A percentile compares a stretch with the other conserved stretches of the same genome.
phyloP scores from a whole-genome alignment of 2,113 vertebrate genomes.

The Pomatorhinus ruficollis region DNA sequence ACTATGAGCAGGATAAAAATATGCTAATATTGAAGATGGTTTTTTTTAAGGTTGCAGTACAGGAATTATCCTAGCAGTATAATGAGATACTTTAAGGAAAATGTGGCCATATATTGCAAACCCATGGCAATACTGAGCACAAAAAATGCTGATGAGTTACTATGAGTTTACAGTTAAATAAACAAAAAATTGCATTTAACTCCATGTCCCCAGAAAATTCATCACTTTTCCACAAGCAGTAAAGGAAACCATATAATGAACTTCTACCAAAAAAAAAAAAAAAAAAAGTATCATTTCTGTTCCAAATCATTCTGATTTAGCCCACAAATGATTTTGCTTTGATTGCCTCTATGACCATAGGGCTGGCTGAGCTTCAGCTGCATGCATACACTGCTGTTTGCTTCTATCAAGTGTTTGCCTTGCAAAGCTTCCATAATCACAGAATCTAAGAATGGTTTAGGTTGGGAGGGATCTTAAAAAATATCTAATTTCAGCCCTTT shows the following conservation, averaged over 20 bases:
- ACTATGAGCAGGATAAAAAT: neutral
- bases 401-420: neutral
- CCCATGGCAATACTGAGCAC: neutral
- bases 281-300: neutral
- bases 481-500: neutral
- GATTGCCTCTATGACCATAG: neutral
- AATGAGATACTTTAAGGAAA: neutral
- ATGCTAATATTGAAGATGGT: neutral
- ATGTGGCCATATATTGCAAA: neutral
- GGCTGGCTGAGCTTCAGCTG: neutral
- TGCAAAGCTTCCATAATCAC: neutral
- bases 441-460: neutral
- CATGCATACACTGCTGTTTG: neutral
- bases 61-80: neutral
- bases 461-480: neutral
- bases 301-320: neutral
- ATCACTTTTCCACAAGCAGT: neutral
- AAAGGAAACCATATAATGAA: neutral
- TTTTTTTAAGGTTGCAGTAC: neutral
- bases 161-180: neutral
- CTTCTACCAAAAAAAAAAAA: neutral
- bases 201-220: neutral
- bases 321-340: neutral
- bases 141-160: neutral
- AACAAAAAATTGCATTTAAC: neutral